These are phyloP conservation scores for Ganaspis sp. DNA, from an alignment of 1,140 invertebrate genomes.

Conservation along the genomic window DNA sequence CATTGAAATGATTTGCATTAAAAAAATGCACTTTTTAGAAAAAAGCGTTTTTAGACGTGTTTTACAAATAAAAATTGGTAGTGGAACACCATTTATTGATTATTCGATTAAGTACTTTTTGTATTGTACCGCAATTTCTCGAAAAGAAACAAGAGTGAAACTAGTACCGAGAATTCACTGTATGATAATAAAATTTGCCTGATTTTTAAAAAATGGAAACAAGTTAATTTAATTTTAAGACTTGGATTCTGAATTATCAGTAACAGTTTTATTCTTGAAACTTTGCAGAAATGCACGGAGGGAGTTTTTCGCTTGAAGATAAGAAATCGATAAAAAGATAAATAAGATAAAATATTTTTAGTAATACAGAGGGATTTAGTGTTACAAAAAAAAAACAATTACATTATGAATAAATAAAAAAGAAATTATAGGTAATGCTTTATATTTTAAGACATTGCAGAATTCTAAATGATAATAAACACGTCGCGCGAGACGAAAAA, in stretches of 20 bases:
- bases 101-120: not conserved
- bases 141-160: not conserved
- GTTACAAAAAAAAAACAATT: constrained; percentile 35
- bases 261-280: not conserved
- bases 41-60: no score
- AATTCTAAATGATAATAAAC: constrained; percentile 24
- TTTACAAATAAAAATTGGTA: constrained; percentile 32
- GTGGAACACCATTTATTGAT: constrained; percentile 47
- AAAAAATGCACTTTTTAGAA: not conserved
- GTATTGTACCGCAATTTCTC: not conserved
- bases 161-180: not conserved
- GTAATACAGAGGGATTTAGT: constrained; percentile 39
- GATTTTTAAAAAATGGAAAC: not conserved
- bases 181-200: not conserved
- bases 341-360: constrained; percentile 56
- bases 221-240: not conserved
- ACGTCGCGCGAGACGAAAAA: not conserved
- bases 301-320: constrained; percentile 35
- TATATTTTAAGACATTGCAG: constrained; percentile 23
- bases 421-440: constrained; percentile 18
- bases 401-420: constrained; percentile 32
- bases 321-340: constrained; percentile 36
- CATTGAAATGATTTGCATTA: not conserved
- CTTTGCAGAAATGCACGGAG: constrained; percentile 13
- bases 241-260: not conserved